Base-by-base conservation (phyloP, 2,888 invertebrate species). In the Ennomos fuscantarius region DNA sequence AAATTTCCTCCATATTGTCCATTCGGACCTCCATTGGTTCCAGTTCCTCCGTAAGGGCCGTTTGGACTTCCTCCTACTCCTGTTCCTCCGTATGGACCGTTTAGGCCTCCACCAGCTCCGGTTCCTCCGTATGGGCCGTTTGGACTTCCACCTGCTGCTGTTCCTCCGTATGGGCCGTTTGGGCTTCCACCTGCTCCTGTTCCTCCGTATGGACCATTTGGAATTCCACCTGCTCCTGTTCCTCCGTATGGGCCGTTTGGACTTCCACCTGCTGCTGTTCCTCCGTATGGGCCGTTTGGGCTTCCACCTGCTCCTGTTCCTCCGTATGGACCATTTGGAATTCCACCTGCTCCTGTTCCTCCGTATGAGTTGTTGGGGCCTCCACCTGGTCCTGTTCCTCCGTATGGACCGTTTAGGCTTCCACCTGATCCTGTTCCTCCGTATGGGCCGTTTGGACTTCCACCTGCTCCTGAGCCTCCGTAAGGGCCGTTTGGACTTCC, bases 401-500 rank as follows among this genome's bases (percentile, higher is more conserved):
- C 60, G 9, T 62, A 57, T 49, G 40, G 56, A 1, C 61, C 58
- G 13, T 45, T 47, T 13, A 55, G 60, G 0, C 57, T 45, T 8
- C 65, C 66, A 8, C 60, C 58, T 44, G 6, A 15, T 46, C 39
- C 49, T 10, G 6, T 33, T 46, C 39, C 49, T 9, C 34, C 49
- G 12, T 54, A 60, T 12, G 15, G 50, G 9, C 55, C 62, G 1
- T 55, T 52, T 35, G 46, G 24, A 10, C 57, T 51, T 8, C n/a
- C 9, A 10, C 57, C 54, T 8, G 11, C 8, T 1, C 44, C 32
- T 1, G 46, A 11, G 1, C 36, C 46, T 1, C 43, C 61, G 36
- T 35, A 45, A 54, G 44, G 55, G 0, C 57, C 54, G 48, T 63
- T 63, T 37, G 59, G 66, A 0, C 67, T 68, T 8, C 56, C 32